Conservation (phyloP, 2,888 invertebrate species). For the Agrilus cyanescens region DNA sequence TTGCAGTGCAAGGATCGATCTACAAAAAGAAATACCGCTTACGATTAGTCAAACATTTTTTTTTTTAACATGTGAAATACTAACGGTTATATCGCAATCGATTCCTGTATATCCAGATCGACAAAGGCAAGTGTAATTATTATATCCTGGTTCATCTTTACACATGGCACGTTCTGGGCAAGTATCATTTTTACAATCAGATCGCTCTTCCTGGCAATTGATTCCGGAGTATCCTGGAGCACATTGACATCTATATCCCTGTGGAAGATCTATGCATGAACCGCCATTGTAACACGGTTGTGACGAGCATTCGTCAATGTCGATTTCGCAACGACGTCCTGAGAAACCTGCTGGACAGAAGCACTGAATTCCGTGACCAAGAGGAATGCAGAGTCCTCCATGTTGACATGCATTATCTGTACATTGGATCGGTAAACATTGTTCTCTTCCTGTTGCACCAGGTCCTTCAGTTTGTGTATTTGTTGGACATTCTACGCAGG, state of each 20-base stretch:
- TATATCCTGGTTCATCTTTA: constrained; percentile 83
- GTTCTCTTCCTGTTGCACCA: constrained; percentile 71
- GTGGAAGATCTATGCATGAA: constrained; percentile 81
- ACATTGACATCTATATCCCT: constrained; percentile 86
- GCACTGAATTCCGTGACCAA: constrained; percentile 79
- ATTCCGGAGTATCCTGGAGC: constrained; percentile 79
- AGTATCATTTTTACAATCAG: constrained; percentile 78
- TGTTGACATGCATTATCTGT: constrained; percentile 81
- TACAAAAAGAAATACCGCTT: constrained; percentile 28
- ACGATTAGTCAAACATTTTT: neutral
- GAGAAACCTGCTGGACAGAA: constrained; percentile 93
- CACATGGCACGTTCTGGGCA: constrained; percentile 96
- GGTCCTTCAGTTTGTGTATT: constrained; percentile 75
- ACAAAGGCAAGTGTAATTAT: constrained; percentile 86
- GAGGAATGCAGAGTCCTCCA: constrained; percentile 80
- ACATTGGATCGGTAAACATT: constrained; percentile 80
- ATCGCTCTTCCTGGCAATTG: constrained; percentile 87
- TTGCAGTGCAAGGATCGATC: constrained; percentile 83
- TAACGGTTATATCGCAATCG: constrained; percentile 79
- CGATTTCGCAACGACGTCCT: constrained; percentile 84
- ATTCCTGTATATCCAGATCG: constrained; percentile 88
- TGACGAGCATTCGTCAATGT: constrained; percentile 89
- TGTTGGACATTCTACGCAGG: constrained; percentile 82
- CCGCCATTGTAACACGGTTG: constrained; percentile 91
- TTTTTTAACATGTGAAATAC: constrained; percentile 17